A percentile compares a stretch with the other conserved stretches of the same genome.
Evolutionary conservation across 1,140 invertebrate genomes (phyloP).

Genomic region (Chlorops oryzae): DNA sequence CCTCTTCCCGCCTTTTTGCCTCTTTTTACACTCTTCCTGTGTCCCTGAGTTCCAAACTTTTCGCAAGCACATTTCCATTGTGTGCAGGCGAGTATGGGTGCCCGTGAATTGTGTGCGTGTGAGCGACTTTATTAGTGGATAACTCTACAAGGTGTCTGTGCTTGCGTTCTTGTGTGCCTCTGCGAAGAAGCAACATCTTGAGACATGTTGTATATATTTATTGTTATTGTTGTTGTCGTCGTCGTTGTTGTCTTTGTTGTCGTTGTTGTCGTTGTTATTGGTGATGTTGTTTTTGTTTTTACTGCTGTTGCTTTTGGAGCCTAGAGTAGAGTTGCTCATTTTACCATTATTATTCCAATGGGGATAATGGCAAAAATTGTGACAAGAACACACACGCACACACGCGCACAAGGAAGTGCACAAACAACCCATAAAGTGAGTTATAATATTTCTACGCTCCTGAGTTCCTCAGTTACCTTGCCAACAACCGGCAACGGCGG

Average conservation of each 20-base stretch:
- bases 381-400: conserved; percentile 18
- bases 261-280: conserved; percentile 20
- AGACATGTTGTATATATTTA: conserved; percentile 40
- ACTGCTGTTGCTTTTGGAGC: conserved; percentile 1
- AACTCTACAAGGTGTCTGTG: not conserved
- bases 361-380: conserved; percentile 40
- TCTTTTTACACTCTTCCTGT: too few relatives aligned
- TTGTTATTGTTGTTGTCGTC: not conserved
- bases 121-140: conserved; percentile 6
- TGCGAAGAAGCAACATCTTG: conserved; percentile 40
- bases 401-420: conserved; percentile 10
- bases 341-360: conserved; percentile 47
- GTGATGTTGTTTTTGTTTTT: not conserved
- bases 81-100: conserved; percentile 7
- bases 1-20: too few relatives aligned
- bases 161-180: conserved; percentile 19
- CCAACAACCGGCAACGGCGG: too few relatives aligned
- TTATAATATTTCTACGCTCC: too few relatives aligned
- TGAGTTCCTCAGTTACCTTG: too few relatives aligned
- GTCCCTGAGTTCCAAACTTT: too few relatives aligned
- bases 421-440: not conserved
- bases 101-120: conserved; percentile 12
- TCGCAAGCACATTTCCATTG: not conserved
- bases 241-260: conserved; percentile 4
- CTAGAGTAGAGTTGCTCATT: conserved; percentile 41